Evolutionary conservation across 1,140 invertebrate species (phyloP).

Genomic region (Frieseomelitta varia): DNA sequence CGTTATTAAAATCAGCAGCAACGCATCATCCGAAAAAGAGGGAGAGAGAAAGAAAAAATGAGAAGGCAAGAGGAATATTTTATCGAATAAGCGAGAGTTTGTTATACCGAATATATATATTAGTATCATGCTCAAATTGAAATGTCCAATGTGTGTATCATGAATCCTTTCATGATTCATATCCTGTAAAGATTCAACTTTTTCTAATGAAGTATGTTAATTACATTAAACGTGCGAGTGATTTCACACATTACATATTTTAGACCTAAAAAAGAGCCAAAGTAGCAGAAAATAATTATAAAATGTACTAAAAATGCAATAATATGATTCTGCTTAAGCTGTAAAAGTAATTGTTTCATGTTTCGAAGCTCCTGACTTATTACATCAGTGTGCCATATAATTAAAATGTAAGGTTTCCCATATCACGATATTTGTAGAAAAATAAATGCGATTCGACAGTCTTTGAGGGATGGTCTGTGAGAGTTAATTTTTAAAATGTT

Average conservation of each 20-base stretch:
- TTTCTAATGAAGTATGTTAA: neutral
- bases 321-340: neutral
- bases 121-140: neutral
- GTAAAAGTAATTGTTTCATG: neutral
- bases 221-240: neutral
- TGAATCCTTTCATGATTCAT: neutral
- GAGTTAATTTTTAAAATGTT: neutral
- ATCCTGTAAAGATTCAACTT: neutral
- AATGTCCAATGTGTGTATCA: neutral
- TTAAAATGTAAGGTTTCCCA: too few species aligned
- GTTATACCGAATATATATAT: neutral
- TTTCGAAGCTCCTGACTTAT: neutral
- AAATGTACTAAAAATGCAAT: neutral
- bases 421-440: too few species aligned
- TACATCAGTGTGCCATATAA: neutral
- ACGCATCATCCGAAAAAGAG: neutral
- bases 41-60: neutral
- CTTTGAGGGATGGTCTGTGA: neutral
- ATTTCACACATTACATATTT: neutral
- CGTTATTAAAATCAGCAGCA: conserved; percentile 30
- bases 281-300: neutral
- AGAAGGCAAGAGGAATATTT: neutral
- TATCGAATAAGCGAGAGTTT: neutral
- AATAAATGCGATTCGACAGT: neutral
- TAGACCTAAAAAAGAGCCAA: neutral